Base-by-base conservation (phyloP, 1,140 invertebrate genomes). In the Sminthurides bifidus region DNA sequence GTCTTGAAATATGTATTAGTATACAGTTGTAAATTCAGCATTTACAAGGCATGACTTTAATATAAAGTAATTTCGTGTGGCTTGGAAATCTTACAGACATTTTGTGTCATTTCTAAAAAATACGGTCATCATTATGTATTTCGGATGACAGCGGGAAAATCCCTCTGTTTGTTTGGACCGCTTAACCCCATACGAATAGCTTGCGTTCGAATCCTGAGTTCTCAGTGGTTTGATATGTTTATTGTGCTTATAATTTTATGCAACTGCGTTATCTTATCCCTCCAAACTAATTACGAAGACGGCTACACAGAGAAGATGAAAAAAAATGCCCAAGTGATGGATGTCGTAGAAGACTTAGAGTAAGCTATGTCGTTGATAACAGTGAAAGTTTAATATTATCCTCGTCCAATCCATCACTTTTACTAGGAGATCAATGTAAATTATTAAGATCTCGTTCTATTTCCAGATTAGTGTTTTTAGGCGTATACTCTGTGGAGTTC, bases 251-350 rank as follows among this genome's bases (percentile, higher is more conserved):
- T 90, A 64, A 96, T 96, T 72, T 78, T 95, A 71, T 79, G 89
- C 76, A 96, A 95, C 75, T 94, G 91, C 77, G 84, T 92, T 77
- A 93, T 94, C 81, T 83, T 96, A 66, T 89, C 91, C 74, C 88
- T 93, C 82, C 86, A 86, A 66, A 55, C 50, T 35, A 60, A 63
- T 30, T 24, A 41, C 26, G 37, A 54, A 21, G 53, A 54, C 33
- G 37, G 54, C 21, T 48, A 50, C 21, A 58, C 49, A 40, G 43
- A 54, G 41, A 44, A 31, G 35, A 61, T 56, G 27, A n/a, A 19
- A 5, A 19, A 12, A 21, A 19, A 43, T 43, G 40, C 14, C 14
- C 14, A 8, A 19, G 5, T n/a, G 40, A 19, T n/a, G 8, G 6
- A 43, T 12, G 21, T 43, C 21, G 19, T 43, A n/a, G 17, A 19